Percentiles rank a stretch among this genome's conserved stretches.
Conservation (phyloP, 2,113 vertebrate species). For the Forbesichthys papilliferus region DNA sequence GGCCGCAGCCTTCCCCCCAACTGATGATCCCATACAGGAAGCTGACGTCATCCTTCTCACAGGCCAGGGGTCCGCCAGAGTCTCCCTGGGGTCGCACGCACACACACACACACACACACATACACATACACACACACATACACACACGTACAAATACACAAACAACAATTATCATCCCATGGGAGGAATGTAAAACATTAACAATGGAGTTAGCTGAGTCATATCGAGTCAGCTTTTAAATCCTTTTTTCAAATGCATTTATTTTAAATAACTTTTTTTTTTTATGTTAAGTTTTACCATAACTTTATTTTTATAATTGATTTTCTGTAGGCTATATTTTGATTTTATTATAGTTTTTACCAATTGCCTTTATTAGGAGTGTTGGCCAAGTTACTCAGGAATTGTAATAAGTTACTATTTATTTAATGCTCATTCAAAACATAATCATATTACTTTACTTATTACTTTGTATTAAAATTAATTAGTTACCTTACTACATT, state of each 20-base stretch:
- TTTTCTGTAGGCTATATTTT: not conserved
- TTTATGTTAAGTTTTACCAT: not conserved
- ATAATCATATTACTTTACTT: no score
- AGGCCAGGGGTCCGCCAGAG: conserved; percentile 90
- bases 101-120: conserved; percentile 30
- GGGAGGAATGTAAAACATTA: no score
- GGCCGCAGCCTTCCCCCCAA: conserved; percentile 91
- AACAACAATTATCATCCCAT: not conserved
- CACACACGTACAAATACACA: not conserved
- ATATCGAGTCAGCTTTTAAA: no score
- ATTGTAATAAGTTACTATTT: no score
- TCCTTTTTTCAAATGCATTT: no score
- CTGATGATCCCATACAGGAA: conserved; percentile 92
- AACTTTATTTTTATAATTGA: not conserved
- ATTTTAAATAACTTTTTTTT: not conserved
- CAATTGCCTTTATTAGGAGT: not conserved
- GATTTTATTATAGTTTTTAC: not conserved
- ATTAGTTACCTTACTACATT: no score
- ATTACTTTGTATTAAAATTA: no score
- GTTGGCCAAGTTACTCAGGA: no score
- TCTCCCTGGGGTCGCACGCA: conserved; percentile 82
- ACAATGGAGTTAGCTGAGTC: no score
- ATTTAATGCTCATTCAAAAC: no score
- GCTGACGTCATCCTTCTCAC: conserved; percentile 76
- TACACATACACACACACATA: conserved; percentile 16